These are phyloP conservation scores for Cylindroiulus punctatus DNA, from an alignment of 2,888 invertebrate genomes.

Conservation along the genomic window DNA sequence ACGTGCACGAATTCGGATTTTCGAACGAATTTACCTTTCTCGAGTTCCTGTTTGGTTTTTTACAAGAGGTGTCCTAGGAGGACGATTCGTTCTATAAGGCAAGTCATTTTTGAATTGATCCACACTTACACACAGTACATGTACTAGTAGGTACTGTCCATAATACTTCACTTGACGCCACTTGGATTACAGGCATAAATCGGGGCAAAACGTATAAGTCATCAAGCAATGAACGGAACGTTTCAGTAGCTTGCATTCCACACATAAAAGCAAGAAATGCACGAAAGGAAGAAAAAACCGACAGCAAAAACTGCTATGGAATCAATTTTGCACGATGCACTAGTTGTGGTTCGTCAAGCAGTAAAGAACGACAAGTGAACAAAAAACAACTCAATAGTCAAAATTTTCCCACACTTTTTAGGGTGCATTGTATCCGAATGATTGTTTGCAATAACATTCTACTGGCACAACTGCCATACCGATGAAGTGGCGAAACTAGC, in stretches of 20 bases:
- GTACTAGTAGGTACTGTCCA: neutral
- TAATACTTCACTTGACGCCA: neutral
- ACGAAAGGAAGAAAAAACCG: neutral
- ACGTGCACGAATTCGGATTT: too few relatives aligned
- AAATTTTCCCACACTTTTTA: conserved; percentile 3
- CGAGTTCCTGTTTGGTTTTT: too few relatives aligned
- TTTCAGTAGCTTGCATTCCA: neutral
- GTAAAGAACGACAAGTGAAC: neutral
- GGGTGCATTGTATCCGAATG: conserved; percentile 18
- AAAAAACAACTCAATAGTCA: neutral
- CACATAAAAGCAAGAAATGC: conserved; percentile 3
- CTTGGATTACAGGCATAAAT: neutral
- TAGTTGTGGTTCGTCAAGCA: conserved; percentile 18
- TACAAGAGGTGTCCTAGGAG: too few relatives aligned
- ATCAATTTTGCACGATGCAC: conserved; percentile 18
- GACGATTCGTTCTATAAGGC: too few relatives aligned
- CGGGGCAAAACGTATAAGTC: neutral
- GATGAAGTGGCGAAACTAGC: neutral
- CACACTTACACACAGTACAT: too few relatives aligned
- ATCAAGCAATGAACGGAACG: neutral
- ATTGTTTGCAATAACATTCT: conserved; percentile 18
- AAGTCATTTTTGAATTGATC: too few relatives aligned
- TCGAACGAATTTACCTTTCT: too few relatives aligned
- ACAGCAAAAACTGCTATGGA: neutral
- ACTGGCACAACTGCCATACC: conserved; percentile 18